Evolutionary conservation across 2,888 invertebrate species (phyloP), one percentile per base, ranked within the genome.

Genomic region (Drosophila flavopinicola): DNA sequence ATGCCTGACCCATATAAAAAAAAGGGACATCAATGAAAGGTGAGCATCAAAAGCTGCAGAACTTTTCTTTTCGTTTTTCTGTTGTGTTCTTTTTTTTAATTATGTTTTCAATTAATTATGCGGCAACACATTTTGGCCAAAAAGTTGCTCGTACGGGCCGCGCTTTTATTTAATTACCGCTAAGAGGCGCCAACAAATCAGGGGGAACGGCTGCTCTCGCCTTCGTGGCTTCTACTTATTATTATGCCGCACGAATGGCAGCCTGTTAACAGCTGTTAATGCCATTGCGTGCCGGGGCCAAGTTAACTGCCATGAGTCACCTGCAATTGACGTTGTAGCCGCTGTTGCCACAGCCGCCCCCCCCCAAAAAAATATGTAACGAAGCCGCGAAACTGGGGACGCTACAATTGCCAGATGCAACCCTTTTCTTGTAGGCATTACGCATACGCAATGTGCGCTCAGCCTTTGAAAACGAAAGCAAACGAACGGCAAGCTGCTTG

Each of bases 101-200:
- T 85, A 85, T 85, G 71, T 83, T 85, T 83, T 80, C 76, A 85
- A 83, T 83, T 83, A 85, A 83, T 83, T 85, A 83, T 85, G 85
- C 85, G 65, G 65, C 74, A 75, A 66, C 65, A 75, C 79, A 78
- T 66, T 78, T 76, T 66, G 48, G 67, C 32, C 27, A 51, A 47
- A 66, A 71, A 67, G 17, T 60, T 72, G 60, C 23, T 48, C 51
- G 38, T 52, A 39, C 48, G 45, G 45, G 38, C 45, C 47, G 58
- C 65, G 65, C 79, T 69, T 77, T 84, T 76, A 85, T 85, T 85
- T 84, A 65, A 65, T 59, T 65, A 57, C 53, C 57, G 47, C 45
- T 51, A 56, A 60, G 52, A 67, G 32, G 32, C 52, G 39, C 30
- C 60, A 37, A 49, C 37, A 48, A 77, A 66, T 69, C 59, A 33